These are phyloP conservation scores for Cuculus canorus DNA, from an alignment of 2,797 vertebrate genomes.

Conservation along the genomic window DNA sequence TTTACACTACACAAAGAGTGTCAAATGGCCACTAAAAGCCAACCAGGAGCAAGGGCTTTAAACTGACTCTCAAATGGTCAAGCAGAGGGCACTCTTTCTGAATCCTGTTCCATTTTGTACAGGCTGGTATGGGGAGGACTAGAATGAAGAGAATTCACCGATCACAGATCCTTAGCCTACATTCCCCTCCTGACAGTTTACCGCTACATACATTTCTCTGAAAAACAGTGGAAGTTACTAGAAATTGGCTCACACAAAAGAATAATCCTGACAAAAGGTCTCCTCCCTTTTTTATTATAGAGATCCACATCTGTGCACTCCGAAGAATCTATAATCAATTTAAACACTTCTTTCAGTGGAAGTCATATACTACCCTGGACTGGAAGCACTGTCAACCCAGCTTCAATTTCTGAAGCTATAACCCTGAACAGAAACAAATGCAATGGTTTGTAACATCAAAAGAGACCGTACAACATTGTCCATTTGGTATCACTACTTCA, in stretches of 20 bases:
- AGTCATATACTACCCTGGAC: background rate
- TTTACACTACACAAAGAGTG: background rate
- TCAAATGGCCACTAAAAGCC: background rate
- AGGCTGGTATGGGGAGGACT: background rate
- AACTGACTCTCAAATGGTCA: background rate
- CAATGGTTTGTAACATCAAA: background rate
- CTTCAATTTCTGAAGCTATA: background rate
- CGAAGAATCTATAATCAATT: background rate
- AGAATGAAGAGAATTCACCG: rapidly evolving
- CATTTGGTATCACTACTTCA: background rate
- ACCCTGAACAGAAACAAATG: background rate
- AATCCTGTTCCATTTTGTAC: rapidly evolving
- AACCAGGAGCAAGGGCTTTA: background rate
- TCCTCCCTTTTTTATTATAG: background rate
- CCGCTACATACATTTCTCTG: background rate
- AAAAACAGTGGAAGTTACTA: background rate
- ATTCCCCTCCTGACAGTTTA: background rate
- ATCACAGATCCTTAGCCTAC: background rate
- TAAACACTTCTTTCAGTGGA: background rate
- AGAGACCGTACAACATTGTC: background rate
- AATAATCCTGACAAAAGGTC: background rate
- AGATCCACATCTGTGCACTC: background rate
- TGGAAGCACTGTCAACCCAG: background rate
- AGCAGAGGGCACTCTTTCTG: background rate
- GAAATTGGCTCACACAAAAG: background rate